A percentile compares a stretch with the other conserved stretches of the same genome.
These are phyloP conservation scores for Hormaphis cornu DNA, from an alignment of 1,140 invertebrate genomes.

Conservation along the genomic window DNA sequence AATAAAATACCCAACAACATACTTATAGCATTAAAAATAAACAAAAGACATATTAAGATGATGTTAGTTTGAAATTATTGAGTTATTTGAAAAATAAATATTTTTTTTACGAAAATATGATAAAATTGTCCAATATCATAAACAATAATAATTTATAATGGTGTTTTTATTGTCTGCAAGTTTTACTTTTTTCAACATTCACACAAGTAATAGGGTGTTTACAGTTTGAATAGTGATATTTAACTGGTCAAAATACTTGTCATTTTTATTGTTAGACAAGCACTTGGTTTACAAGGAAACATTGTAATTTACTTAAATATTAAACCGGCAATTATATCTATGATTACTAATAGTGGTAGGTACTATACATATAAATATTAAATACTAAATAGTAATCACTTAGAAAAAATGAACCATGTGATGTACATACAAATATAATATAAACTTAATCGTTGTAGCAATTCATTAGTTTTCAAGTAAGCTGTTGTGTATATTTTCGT, in stretches of 20 bases:
- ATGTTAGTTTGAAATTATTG: no score
- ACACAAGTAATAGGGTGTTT: background rate
- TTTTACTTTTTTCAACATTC: background rate
- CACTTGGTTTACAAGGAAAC: background rate
- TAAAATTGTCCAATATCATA: background rate
- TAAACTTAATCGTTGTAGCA: slow-evolving; percentile 11
- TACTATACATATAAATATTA: slow-evolving; percentile 17
- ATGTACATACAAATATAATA: slow-evolving; percentile 7
- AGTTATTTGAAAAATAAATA: no score
- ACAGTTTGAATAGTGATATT: background rate
- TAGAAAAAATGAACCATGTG: slow-evolving; percentile 5
- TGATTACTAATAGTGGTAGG: background rate
- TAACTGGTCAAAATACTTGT: background rate
- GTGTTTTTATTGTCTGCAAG: slow-evolving; percentile 17
- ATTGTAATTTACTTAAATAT: background rate
- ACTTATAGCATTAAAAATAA: no score
- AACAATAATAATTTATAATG: slow-evolving; percentile 14
- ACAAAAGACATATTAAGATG: no score
- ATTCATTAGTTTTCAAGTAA: background rate
- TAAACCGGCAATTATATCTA: background rate
- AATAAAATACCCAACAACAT: no score
- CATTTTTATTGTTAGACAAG: background rate
- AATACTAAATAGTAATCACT: slow-evolving; percentile 16
- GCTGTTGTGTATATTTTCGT: background rate
- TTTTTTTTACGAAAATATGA: no score